phyloP scores from a whole-genome alignment of 2,113 vertebrate genomes.

The Strix uralensis region DNA sequence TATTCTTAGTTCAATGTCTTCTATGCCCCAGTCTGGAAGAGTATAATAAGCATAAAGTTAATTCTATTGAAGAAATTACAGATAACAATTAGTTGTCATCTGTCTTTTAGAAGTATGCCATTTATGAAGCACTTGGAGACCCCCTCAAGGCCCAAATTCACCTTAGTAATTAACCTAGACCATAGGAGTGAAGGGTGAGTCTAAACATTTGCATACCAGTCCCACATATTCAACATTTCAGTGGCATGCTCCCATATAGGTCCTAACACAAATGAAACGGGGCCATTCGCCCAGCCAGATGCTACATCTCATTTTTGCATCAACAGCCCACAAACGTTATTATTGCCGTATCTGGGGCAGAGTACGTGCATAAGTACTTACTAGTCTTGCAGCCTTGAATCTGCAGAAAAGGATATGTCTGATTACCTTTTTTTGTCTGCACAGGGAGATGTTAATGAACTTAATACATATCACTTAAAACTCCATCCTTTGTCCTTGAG shows the following conservation, averaged over 20 bases:
- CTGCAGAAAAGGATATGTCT: neutral
- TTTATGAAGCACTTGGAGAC: neutral
- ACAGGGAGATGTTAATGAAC: neutral
- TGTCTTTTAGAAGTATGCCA: neutral
- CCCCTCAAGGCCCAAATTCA: neutral
- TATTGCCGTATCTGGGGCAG: neutral
- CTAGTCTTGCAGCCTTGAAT: neutral
- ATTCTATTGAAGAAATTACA: neutral
- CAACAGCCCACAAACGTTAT: neutral
- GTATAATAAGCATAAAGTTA: neutral
- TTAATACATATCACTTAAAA: neutral
- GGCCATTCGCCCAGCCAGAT: neutral
- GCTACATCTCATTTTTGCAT: neutral
- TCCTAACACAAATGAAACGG: neutral
- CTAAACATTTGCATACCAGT: neutral
- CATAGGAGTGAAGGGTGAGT: rapidly evolving
- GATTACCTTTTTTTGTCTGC: neutral
- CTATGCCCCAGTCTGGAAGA: neutral
- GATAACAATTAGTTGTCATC: neutral
- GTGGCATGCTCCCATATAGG: neutral
- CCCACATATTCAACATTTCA: neutral
- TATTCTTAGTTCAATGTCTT: neutral
- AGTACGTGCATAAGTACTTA: neutral
- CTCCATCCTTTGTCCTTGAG: neutral
- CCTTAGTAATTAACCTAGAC: neutral